Percentiles rank a stretch among this genome's conserved stretches.
Conservation (phyloP, 2,113 vertebrate species). For the Phylloscopus whistleri region DNA sequence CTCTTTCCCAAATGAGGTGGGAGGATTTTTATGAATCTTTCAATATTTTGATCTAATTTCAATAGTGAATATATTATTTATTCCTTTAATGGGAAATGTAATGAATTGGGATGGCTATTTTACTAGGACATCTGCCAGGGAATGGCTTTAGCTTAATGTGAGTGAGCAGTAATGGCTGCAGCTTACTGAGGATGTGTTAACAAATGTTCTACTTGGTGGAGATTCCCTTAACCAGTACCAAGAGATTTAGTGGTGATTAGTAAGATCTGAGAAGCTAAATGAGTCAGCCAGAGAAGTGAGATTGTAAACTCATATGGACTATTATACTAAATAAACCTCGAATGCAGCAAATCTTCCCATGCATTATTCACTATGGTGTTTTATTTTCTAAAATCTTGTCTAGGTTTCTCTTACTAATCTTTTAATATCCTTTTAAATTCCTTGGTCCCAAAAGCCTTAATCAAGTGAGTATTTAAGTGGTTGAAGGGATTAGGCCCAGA, state of each 20-base stretch:
- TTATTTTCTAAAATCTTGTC: not conserved
- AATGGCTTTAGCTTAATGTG: not conserved
- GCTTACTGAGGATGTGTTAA: not conserved
- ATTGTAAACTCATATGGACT: not conserved
- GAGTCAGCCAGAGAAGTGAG: not conserved
- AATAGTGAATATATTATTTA: not conserved
- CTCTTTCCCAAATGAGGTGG: not conserved
- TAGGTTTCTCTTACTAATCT: not conserved
- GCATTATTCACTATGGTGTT: not conserved
- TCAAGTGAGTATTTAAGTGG: not conserved
- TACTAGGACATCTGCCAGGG: conserved; percentile 19
- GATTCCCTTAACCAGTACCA: not conserved
- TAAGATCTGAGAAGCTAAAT: not conserved
- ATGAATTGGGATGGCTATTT: not conserved
- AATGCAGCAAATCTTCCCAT: not conserved
- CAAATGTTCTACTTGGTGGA: not conserved
- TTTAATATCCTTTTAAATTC: not conserved
- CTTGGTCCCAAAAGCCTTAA: not conserved
- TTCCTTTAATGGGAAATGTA: conserved; percentile 20
- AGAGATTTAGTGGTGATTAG: not conserved
- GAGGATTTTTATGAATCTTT: conserved; percentile 17
- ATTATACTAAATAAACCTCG: not conserved
- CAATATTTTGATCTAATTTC: conserved; percentile 43
- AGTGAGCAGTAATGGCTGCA: not conserved
- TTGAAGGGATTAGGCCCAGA: not conserved